Base-by-base conservation (phyloP, 2,113 vertebrate genomes). In the Panthera leo region DNA sequence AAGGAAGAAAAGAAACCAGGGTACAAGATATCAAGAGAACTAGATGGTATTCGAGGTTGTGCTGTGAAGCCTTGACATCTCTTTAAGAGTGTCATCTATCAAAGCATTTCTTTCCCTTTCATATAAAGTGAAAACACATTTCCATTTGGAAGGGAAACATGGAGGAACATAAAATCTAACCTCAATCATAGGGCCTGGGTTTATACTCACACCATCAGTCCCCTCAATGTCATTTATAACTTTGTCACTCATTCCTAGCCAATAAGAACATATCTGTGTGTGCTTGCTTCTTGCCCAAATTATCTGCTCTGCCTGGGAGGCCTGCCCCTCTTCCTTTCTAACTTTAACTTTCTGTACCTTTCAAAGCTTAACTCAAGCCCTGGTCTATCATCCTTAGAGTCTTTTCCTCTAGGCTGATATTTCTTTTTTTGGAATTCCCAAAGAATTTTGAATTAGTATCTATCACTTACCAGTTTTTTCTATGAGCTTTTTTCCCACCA, bases 1-100 rank as follows among this genome's bases (percentile, higher is more conserved):
- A 75, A 86, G 85, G 86, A 87, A 95, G 91, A 80, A 97, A 98
- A 97, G 95, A 96, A 95, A 67, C 55, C 31, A 58, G 84, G 67
- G 94, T 67, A 48, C 73, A 84, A 84, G 71, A 70, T 93, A 96
- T 87, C 80, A 80, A 92, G 95, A 95, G 97, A 92, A 79, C 42
- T 84, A 63, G 85, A 86, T 75, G 48, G 79, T 58, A 82, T 92
- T 95, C 0, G 12, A 63, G 55, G 58, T 76, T 39, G 58, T 85
- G 83, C 76, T 76, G 9, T 42, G 85, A 71, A 95, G 83, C 42
- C 27, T 48, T 88, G 87, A 61, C 53, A 63, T 53, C 92, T 95
- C 90, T 95, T 86, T 78, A 78, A 89, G 87, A 85, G 67, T 45
- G 48, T 86, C 79, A 65, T 94, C 92, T 89, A 89, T 95, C 95